Base-by-base conservation (phyloP, 1,140 invertebrate genomes). In the Hyposmocoma kahamanoa region DNA sequence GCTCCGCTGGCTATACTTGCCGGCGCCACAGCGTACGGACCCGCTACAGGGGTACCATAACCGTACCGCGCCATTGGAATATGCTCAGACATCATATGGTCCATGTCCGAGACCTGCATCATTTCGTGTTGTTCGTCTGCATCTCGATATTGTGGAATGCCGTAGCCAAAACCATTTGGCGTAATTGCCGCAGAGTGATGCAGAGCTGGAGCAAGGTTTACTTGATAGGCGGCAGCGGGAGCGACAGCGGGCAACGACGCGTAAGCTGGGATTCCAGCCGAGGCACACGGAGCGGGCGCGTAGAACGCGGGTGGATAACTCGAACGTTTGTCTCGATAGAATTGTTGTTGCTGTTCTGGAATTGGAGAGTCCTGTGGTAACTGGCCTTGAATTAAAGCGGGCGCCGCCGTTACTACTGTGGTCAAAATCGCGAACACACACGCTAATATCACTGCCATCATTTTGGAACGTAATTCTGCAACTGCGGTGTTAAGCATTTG, bases 91-190 rank as follows among this genome's bases (percentile, higher is more conserved):
- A 50, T 45, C n/a, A 44, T 22, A 20, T 56, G 53, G 22, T 74
- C 62, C 53, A 60, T 61, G 28, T 83, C 73, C 1, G 70, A 72
- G 43, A 62, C 77, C 26, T 53, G 59, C 45, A 76, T 47, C 18
- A 69, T 48, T 43, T 79, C 67, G n/a, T 58, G 49, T 8, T 74
- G 32, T 53, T 28, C 47, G 42, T 9, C 15, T 5, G 59, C 66
- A 8, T 58, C 41, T n/a, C 75, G 66, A 50, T 78, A 74, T 26
- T 67, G 66, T 2, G 62, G 67, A n/a, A n/a, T n/a, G 11, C 53
- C 43, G 36, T 67, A 72, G 13, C 46, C 62, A 42, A 65, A 60
- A 4, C 43, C 26, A 3, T 43, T 26, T 3, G 51, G 38, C n/a
- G n/a, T n/a, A 6, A 11, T 11, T 6, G 24, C 24, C 24, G 24